Percentiles rank a stretch among this genome's conserved stretches.
Evolutionary conservation across 1,140 invertebrate species (phyloP).

Genomic region (Triops cancriformis): DNA sequence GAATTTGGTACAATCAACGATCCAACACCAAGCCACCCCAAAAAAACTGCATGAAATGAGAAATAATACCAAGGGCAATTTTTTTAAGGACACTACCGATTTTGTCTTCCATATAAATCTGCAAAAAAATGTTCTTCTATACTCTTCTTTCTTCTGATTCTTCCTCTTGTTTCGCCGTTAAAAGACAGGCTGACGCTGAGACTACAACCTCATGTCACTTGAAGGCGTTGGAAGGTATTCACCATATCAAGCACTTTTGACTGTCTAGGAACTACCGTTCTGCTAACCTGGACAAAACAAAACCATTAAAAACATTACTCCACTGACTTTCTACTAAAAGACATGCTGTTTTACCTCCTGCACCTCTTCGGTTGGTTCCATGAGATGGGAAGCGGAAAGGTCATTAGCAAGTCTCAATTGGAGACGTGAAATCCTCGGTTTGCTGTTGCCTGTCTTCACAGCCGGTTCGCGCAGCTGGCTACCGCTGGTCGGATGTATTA

Average conservation of each 20-base stretch:
- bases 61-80: background rate
- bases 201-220: constrained; percentile 23
- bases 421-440: background rate
- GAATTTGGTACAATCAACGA: background rate
- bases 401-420: background rate
- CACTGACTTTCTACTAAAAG: background rate
- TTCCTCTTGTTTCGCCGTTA: background rate
- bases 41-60: background rate
- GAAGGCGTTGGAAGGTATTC: constrained; percentile 28
- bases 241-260: constrained; percentile 30
- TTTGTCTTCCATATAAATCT: too few species aligned
- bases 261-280: constrained; percentile 19
- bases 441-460: background rate
- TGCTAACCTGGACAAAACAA: constrained; percentile 15
- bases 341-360: background rate
- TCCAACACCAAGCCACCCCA: background rate
- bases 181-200: background rate
- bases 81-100: background rate
- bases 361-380: background rate
- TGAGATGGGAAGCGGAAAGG: background rate
- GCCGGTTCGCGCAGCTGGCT: background rate
- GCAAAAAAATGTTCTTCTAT: too few species aligned
- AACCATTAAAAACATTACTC: background rate
- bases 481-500: background rate
- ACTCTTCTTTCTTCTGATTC: background rate